Evolutionary conservation across 1,140 invertebrate genomes (phyloP).

Genomic region (Helicoverpa zea): DNA sequence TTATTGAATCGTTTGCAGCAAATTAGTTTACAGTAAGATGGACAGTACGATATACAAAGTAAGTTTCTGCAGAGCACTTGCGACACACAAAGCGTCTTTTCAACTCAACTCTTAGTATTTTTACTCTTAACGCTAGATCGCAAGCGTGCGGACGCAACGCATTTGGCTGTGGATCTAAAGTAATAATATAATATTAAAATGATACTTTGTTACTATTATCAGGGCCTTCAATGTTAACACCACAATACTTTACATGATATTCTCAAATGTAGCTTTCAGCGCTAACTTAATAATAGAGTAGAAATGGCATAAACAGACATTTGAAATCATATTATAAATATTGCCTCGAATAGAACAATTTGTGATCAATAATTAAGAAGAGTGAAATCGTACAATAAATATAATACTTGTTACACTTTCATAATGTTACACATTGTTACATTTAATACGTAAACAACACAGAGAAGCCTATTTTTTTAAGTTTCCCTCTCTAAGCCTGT

Average conservation of each 20-base stretch:
- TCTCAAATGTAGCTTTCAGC: constrained; percentile 39
- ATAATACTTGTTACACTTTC: constrained; percentile 81
- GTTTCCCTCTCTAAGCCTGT: constrained; percentile 67
- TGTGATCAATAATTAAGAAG: constrained; percentile 80
- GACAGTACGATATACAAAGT: constrained; percentile 82
- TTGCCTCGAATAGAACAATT: constrained; percentile 73
- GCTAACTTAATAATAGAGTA: constrained; percentile 42
- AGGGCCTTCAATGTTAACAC: constrained; percentile 59
- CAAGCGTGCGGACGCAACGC: constrained; percentile 67
- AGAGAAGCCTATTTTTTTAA: constrained; percentile 77
- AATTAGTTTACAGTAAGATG: constrained; percentile 71
- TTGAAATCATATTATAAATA: constrained; percentile 59
- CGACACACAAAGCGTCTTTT: constrained; percentile 79
- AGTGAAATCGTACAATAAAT: constrained; percentile 84
- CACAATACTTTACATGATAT: constrained; percentile 54
- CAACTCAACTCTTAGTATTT: constrained; percentile 51
- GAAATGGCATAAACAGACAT: constrained; percentile 57
- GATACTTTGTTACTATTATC: constrained; percentile 62
- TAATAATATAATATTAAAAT: constrained; percentile 56
- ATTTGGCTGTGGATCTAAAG: constrained; percentile 77
- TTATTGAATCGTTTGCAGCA: constrained; percentile 71
- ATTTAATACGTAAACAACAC: constrained; percentile 77
- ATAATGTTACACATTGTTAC: constrained; percentile 83
- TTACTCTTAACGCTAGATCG: constrained; percentile 56
- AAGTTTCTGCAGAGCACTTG: constrained; percentile 80